Conservation (phyloP, 1,140 invertebrate species). For the Drosophila truncata region DNA sequence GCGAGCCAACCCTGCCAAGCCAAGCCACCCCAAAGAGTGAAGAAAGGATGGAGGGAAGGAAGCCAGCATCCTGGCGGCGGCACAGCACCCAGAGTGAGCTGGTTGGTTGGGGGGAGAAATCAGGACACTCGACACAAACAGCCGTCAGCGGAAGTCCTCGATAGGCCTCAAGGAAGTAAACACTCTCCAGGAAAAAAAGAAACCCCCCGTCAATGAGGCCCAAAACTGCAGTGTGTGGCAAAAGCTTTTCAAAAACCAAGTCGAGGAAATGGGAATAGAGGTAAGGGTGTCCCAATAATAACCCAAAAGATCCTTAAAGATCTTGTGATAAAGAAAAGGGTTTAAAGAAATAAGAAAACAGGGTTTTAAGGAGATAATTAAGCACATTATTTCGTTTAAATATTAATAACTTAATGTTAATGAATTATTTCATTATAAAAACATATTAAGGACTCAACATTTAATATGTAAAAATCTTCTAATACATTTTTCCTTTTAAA, state of each 20-base stretch:
- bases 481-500: neutral
- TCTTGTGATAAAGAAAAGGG: neutral
- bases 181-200: slow-evolving; percentile 59
- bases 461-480: no score
- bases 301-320: neutral
- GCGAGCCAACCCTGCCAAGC: slow-evolving; percentile 19
- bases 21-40: slow-evolving; percentile 26
- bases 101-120: neutral
- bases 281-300: neutral
- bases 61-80: slow-evolving; percentile 13
- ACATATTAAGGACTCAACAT: no score
- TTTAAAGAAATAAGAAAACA: neutral
- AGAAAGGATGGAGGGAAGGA: neutral
- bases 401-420: neutral
- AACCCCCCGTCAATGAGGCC: slow-evolving; percentile 13
- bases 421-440: neutral
- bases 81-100: slow-evolving; percentile 15
- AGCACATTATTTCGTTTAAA: neutral
- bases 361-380: neutral
- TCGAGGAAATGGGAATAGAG: neutral
- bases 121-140: slow-evolving; percentile 44
- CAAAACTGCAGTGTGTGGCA: slow-evolving; percentile 48
- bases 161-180: slow-evolving; percentile 80
- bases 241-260: slow-evolving; percentile 38
- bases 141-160: slow-evolving; percentile 66